Conservation (phyloP, 2,797 vertebrate species). For the Malurus splendens region DNA sequence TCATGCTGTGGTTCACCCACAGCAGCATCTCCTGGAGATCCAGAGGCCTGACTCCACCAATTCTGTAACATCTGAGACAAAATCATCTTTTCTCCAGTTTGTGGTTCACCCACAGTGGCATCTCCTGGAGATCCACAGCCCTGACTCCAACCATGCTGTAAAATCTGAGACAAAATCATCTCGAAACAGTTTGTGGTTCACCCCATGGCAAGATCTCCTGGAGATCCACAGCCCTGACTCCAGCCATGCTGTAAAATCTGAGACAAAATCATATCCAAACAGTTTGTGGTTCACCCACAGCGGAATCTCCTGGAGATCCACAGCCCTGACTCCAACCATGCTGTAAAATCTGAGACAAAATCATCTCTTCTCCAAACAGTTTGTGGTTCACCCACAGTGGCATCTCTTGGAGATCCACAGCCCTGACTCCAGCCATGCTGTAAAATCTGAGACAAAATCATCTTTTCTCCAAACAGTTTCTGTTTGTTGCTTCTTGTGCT, state of each 20-base stretch:
- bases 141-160: no score
- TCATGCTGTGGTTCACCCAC: fast-evolving
- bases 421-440: neutral
- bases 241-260: neutral
- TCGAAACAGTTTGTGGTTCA: no score
- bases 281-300: no score
- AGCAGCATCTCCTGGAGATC: neutral
- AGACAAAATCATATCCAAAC: neutral
- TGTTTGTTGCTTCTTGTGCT: constrained; percentile 4
- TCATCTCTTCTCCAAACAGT: no score
- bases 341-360: neutral
- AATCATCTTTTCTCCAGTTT: neutral
- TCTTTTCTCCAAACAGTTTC: neutral
- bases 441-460: neutral
- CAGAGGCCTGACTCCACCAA: neutral
- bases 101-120: no score
- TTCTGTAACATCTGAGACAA: neutral
- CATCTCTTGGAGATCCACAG: neutral
- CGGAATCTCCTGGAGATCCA: fast-evolving
- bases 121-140: no score
- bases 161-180: no score
- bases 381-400: no score
- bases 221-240: neutral
- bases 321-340: neutral
- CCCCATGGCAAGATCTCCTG: no score